Evolutionary conservation across 2,888 invertebrate species (phyloP), one percentile per base, ranked within the genome.

Genomic region (Drosophila mercatorum): DNA sequence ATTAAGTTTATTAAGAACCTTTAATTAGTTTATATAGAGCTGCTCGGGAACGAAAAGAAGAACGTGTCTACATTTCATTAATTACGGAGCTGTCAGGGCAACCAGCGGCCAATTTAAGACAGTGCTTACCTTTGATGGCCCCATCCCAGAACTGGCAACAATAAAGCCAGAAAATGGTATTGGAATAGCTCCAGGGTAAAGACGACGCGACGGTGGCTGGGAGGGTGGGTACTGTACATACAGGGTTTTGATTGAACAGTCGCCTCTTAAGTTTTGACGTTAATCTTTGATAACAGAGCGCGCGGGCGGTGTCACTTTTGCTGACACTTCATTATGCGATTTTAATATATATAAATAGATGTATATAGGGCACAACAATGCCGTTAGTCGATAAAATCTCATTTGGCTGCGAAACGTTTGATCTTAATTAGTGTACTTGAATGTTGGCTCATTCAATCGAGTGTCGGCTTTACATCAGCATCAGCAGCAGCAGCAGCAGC

Each of bases 311-410:
- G 56, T 70, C 81, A 74, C 70, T 81, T 88, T 78, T 66, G 85
- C 86, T 88, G 86, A 85, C 86, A 86, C 85, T 88, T 88, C 83
- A 86, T 86, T 86, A 88, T 85, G 80, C 78, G 86, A 88, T 88
- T 83, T 85, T 78, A 85, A 85, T 88, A 83, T 17, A 17, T 17
- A 17, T 17, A 17, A 17, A 81, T 76, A 69, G 71, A 58, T 71
- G 74, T 82, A 68, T 62, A 26, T 65, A 6, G 10, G n/a, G 43
- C 41, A 75, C 72, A 83, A 81, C 88, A 81, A 80, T 83, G 83
- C 70, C 68, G 47, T 38, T 44, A 65, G 41, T 55, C 76, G 78
- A 83, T 85, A 65, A 76, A 80, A 85, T 86, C 83, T 81, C 78
- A 88, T 85, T 87, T 78, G 51, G 71, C 71, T 53, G 62, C 69